Evolutionary conservation across 1,140 invertebrate species (phyloP).

Genomic region (Zaprionus vittiger): DNA sequence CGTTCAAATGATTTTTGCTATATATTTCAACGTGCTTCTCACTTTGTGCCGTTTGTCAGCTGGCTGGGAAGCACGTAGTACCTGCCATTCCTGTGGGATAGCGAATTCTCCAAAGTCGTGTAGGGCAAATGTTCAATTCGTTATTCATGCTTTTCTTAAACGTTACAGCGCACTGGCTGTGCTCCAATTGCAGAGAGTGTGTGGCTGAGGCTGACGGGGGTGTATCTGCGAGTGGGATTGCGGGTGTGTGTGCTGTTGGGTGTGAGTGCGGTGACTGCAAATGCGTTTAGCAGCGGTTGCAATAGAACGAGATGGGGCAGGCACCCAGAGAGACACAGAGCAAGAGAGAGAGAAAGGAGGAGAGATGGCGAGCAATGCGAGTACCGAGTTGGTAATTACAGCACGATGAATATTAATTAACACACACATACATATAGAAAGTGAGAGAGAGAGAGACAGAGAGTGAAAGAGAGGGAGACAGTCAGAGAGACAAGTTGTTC

Average conservation of each 20-base stretch:
- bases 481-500: not conserved
- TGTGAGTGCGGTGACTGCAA: slow-evolving; percentile 13
- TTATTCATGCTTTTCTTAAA: slow-evolving; percentile 34
- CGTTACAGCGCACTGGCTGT: not conserved
- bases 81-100: not conserved
- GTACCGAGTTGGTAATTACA: slow-evolving; percentile 66
- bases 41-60: slow-evolving; percentile 1
- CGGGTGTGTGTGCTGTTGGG: not conserved
- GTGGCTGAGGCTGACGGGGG: not conserved
- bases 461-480: not conserved
- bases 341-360: not conserved
- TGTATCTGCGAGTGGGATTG: not conserved
- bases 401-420: slow-evolving; percentile 80
- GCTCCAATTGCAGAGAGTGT: slow-evolving; percentile 7
- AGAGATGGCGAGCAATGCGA: not conserved
- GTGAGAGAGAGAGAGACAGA: not conserved
- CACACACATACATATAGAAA: slow-evolving; percentile 26
- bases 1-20: not conserved
- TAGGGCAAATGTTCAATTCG: slow-evolving; percentile 28
- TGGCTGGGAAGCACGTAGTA: not conserved
- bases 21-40: not conserved
- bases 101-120: slow-evolving; percentile 8
- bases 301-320: slow-evolving; percentile 4
- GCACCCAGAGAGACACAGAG: not conserved
- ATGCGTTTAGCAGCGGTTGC: slow-evolving; percentile 18